These are phyloP conservation scores for Dysmachus trigonus DNA, from an alignment of 2,888 invertebrate genomes.

Conservation along the genomic window DNA sequence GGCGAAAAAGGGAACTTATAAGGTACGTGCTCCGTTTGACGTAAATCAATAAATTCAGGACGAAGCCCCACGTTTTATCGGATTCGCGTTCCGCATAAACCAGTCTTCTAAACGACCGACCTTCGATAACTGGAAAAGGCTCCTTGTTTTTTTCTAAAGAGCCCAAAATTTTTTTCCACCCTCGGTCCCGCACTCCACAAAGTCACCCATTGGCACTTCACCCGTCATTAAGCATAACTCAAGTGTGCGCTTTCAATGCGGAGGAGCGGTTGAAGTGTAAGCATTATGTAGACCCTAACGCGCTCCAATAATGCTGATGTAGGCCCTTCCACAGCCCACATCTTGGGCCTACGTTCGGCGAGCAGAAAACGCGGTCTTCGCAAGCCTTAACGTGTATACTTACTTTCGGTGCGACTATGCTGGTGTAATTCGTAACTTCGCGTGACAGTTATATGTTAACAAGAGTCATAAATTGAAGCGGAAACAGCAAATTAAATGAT, in stretches of 20 bases:
- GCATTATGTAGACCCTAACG: slow-evolving; percentile 8
- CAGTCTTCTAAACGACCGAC: background rate
- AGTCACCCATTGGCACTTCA: slow-evolving; percentile 35
- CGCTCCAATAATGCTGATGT: slow-evolving; percentile 16
- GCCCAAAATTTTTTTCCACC: background rate
- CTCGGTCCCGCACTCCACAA: background rate
- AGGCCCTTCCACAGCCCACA: background rate
- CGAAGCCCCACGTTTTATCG: slow-evolving; percentile 8
- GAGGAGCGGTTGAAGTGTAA: slow-evolving; percentile 19
- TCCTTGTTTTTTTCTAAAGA: slow-evolving; percentile 22
- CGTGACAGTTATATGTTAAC: slow-evolving; percentile 43
- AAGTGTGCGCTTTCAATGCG: slow-evolving; percentile 15
- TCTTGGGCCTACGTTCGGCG: background rate
- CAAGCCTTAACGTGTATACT: background rate
- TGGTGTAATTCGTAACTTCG: slow-evolving; percentile 17
- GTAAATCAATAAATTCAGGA: slow-evolving; percentile 38
- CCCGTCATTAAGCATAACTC: slow-evolving; percentile 34
- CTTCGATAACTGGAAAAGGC: background rate
- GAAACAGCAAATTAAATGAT: slow-evolving; percentile 40
- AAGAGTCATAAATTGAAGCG: slow-evolving; percentile 41
- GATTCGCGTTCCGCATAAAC: background rate
- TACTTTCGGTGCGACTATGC: background rate
- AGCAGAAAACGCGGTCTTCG: background rate
- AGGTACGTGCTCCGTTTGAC: slow-evolving; percentile 13
- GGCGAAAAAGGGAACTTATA: slow-evolving; percentile 16